Evolutionary conservation across 2,888 invertebrate genomes (phyloP).

Genomic region (Mimachlamys varia): DNA sequence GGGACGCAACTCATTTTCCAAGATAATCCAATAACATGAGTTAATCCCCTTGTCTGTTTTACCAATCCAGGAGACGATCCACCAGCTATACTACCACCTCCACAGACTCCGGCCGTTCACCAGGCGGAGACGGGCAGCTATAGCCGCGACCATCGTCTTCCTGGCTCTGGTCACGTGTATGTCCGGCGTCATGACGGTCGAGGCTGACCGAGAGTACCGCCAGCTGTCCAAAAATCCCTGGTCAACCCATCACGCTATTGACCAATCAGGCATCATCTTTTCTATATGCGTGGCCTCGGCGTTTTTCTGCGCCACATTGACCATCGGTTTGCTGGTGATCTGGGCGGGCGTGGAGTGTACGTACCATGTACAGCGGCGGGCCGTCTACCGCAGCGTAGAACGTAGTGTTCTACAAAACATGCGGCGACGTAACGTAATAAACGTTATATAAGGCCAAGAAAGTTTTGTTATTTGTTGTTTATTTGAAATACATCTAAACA

Average conservation of each 20-base stretch:
- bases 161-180: conserved; percentile 60
- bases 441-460: too few relatives aligned
- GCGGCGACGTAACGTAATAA: conserved; percentile 20
- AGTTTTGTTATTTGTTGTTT: too few relatives aligned
- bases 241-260: conserved; percentile 52
- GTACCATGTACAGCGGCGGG: conserved; percentile 59
- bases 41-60: conserved; percentile 12
- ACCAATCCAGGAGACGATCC: conserved; percentile 56
- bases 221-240: conserved; percentile 56
- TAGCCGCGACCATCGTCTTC: conserved; percentile 60
- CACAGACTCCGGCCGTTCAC: conserved; percentile 58
- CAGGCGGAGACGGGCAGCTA: conserved; percentile 58
- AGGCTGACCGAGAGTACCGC: conserved; percentile 62
- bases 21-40: too few relatives aligned
- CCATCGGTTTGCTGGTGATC: conserved; percentile 59
- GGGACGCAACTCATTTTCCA: too few relatives aligned
- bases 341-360: conserved; percentile 64
- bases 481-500: too few relatives aligned
- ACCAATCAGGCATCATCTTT: conserved; percentile 62
- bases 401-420: conserved; percentile 45
- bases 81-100: conserved; percentile 59
- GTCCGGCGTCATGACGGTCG: conserved; percentile 60
- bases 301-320: conserved; percentile 64
- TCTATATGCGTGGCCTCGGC: conserved; percentile 64
- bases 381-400: conserved; percentile 52